Conservation (phyloP, 1,140 invertebrate genomes). For the Drosophila ananassae region DNA sequence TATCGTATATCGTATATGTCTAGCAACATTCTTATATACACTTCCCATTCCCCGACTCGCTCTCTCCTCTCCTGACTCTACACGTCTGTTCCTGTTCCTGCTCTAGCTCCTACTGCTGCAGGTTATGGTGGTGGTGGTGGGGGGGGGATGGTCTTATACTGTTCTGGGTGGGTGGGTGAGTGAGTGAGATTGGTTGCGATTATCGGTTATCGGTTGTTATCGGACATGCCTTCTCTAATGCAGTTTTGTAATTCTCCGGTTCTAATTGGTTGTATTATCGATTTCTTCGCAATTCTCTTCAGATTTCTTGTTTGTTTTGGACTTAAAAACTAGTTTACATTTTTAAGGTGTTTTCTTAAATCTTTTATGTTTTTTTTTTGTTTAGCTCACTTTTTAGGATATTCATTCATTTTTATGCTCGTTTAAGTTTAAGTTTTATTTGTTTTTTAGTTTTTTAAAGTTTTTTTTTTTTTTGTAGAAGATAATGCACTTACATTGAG, state of each 20-base stretch:
- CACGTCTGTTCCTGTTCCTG: constrained; percentile 12
- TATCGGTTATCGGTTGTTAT: constrained; percentile 18
- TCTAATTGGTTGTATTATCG: constrained; percentile 12
- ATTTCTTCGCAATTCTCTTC: constrained; percentile 3
- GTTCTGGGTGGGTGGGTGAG: not conserved
- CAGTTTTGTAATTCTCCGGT: constrained; percentile 1
- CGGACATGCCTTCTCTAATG: constrained; percentile 36
- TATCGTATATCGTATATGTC: constrained; percentile 38
- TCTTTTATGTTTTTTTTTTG: constrained; percentile 1
- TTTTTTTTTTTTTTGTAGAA: constrained; percentile 62
- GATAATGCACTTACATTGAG: constrained; percentile 83
- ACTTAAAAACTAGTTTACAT: constrained; percentile 38
- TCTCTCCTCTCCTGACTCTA: not conserved
- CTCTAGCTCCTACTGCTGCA: constrained; percentile 6
- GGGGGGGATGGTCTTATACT: not conserved
- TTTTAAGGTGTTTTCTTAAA: constrained; percentile 11
- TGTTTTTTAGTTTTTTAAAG: constrained; percentile 26
- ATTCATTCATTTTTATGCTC: constrained; percentile 45
- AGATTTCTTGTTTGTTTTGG: constrained; percentile 22
- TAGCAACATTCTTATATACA: constrained; percentile 71
- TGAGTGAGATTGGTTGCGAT: not conserved
- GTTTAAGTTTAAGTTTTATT: constrained; percentile 22
- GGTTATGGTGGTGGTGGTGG: too few species aligned
- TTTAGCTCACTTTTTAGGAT: constrained; percentile 29
- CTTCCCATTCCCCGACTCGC: constrained; percentile 43